A percentile compares a stretch with the other conserved stretches of the same genome.
phyloP scores from a whole-genome alignment of 2,797 vertebrate genomes.

The Vipera latastei region DNA sequence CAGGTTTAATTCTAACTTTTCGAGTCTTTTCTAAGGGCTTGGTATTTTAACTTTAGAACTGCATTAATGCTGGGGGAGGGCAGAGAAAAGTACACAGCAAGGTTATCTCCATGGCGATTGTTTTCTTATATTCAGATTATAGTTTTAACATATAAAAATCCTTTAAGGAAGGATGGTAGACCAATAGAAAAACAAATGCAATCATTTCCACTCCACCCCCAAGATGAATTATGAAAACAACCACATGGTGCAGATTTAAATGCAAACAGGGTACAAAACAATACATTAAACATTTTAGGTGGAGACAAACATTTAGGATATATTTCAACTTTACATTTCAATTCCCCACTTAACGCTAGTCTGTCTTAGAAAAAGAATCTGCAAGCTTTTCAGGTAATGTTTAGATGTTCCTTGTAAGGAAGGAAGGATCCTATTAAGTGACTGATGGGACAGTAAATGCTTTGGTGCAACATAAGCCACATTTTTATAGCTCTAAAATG shows the following conservation, averaged over 20 bases:
- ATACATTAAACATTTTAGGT: background rate
- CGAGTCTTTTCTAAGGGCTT: constrained; percentile 21
- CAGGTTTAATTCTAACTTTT: constrained; percentile 16
- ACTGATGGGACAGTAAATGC: background rate
- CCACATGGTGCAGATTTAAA: constrained; percentile 7
- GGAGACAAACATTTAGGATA: background rate
- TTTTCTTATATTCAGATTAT: constrained; percentile 23
- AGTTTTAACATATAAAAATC: constrained; percentile 19
- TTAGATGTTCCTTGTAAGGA: background rate
- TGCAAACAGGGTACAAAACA: background rate
- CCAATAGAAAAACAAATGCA: constrained; percentile 21
- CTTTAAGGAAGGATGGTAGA: constrained; percentile 3
- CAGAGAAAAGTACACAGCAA: constrained; percentile 18
- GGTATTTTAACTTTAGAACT: constrained; percentile 22
- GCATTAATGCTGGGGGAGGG: constrained; percentile 6
- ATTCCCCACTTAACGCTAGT: background rate
- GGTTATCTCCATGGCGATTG: constrained; percentile 34
- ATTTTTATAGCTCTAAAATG: background rate
- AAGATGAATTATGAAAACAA: constrained; percentile 16
- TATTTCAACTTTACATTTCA: background rate
- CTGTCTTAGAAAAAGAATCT: background rate
- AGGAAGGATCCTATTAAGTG: background rate
- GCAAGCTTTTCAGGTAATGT: background rate
- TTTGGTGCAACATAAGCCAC: background rate
- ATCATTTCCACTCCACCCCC: background rate